Conservation (phyloP, 2,888 invertebrate genomes). For the Volucella inflata region DNA sequence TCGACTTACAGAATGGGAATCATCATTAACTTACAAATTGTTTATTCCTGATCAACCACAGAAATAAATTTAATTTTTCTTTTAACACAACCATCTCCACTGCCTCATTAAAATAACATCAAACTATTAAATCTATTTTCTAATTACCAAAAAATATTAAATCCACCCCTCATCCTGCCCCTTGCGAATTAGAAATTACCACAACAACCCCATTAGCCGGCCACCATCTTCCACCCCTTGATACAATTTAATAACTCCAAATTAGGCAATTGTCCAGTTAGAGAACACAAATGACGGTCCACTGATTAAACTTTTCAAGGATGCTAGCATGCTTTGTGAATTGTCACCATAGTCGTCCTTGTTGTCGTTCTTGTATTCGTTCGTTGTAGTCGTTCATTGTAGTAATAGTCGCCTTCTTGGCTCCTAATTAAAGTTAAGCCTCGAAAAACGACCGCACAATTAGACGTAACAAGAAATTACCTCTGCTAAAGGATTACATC, state of each 20-base stretch:
- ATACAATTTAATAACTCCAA: conserved; percentile 69
- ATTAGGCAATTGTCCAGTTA: conserved; percentile 74
- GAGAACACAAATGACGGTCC: conserved; percentile 51
- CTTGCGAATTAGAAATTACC: conserved; percentile 49
- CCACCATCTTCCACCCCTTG: neutral
- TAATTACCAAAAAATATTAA: conserved; percentile 49
- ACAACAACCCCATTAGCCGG: conserved; percentile 39
- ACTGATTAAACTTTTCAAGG: conserved; percentile 40
- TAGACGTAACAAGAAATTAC: conserved; percentile 83
- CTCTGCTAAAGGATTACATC: conserved; percentile 73
- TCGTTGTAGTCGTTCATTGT: conserved; percentile 3
- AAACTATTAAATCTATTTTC: conserved; percentile 57
- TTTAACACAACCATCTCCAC: neutral
- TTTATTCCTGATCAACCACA: too few species aligned
- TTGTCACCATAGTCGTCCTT: conserved; percentile 16
- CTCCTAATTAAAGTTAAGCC: conserved; percentile 83
- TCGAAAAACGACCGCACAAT: conserved; percentile 78
- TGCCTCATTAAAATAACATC: conserved; percentile 44
- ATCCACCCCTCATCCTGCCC: neutral
- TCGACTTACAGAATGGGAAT: too few species aligned
- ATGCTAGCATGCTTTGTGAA: conserved; percentile 24
- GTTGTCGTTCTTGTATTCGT: conserved; percentile 33
- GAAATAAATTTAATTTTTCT: too few species aligned
- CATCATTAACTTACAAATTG: too few species aligned
- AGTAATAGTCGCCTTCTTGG: conserved; percentile 76